These are phyloP conservation scores for Hiodon alosoides DNA, from an alignment of 2,113 vertebrate genomes.

Conservation along the genomic window DNA sequence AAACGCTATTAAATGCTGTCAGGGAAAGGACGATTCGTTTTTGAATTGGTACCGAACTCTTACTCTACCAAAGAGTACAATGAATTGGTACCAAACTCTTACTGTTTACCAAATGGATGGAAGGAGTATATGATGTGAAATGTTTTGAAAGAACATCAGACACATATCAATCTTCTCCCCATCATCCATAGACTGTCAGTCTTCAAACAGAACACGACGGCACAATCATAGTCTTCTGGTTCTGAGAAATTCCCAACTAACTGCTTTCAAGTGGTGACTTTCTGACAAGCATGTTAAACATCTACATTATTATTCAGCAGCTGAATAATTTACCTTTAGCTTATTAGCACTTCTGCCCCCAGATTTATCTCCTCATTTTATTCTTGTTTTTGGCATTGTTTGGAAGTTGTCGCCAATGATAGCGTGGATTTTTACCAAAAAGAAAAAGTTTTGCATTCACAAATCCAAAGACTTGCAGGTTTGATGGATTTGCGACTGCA, in stretches of 20 bases:
- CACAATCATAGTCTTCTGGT: conserved; percentile 22
- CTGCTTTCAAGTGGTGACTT: conserved; percentile 52
- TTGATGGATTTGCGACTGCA: neutral
- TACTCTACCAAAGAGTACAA: neutral
- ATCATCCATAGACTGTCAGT: conserved; percentile 44
- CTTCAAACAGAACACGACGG: conserved; percentile 45
- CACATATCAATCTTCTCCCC: conserved; percentile 48
- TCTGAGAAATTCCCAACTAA: conserved; percentile 48
- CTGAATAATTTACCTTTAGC: conserved; percentile 27
- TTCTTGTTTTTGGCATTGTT: too few species aligned
- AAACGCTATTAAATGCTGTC: too few species aligned
- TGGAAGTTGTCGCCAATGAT: too few species aligned
- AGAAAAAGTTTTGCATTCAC: too few species aligned
- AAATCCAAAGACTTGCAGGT: too few species aligned
- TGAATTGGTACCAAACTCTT: conserved; percentile 27
- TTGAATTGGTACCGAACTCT: too few species aligned
- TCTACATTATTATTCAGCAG: conserved; percentile 47
- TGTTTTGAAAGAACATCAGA: conserved; percentile 33
- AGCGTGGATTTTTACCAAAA: too few species aligned
- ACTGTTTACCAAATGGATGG: conserved; percentile 32
- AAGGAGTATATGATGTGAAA: conserved; percentile 29
- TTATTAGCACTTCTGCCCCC: neutral
- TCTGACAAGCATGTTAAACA: conserved; percentile 49
- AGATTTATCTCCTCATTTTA: neutral
- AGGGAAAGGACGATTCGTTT: too few species aligned